Evolutionary conservation across 2,113 vertebrate genomes (phyloP).

Genomic region (Uropsilus gracilis): DNA sequence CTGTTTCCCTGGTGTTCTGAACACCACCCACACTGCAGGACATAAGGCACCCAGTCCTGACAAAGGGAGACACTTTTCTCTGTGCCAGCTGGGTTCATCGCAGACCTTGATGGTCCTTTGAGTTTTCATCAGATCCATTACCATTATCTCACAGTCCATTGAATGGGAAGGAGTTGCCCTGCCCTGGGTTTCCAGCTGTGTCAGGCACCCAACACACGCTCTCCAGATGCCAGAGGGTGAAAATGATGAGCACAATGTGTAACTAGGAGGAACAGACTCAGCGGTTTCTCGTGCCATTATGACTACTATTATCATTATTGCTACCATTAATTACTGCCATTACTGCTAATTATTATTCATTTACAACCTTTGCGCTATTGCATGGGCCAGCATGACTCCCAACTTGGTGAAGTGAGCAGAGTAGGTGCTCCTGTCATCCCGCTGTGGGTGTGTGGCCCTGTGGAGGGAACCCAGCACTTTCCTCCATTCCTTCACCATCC

Average conservation of each 20-base stretch:
- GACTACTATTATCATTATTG: neutral
- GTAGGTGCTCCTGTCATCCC: too few relatives aligned
- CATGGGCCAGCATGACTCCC: neutral
- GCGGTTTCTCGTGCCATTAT: neutral
- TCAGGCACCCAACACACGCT: too few relatives aligned
- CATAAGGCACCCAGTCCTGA: neutral
- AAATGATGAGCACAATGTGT: accelerated
- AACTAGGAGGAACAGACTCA: neutral
- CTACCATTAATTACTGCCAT: neutral
- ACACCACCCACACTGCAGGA: neutral
- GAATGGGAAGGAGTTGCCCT: too few relatives aligned
- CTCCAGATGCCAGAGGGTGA: neutral
- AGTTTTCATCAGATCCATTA: too few relatives aligned
- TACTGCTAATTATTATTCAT: neutral
- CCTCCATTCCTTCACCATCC: neutral
- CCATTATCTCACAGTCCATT: accelerated
- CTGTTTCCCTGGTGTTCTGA: neutral
- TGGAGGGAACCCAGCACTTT: neutral
- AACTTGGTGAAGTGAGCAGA: neutral
- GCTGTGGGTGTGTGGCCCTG: neutral
- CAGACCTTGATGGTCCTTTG: neutral
- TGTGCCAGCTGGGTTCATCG: neutral
- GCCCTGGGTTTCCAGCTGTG: neutral
- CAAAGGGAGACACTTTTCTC: neutral
- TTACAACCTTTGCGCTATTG: neutral